A percentile compares a stretch with the other conserved stretches of the same genome.
Evolutionary conservation across 2,113 vertebrate species (phyloP).

Genomic region (Lampris megalopsis): DNA sequence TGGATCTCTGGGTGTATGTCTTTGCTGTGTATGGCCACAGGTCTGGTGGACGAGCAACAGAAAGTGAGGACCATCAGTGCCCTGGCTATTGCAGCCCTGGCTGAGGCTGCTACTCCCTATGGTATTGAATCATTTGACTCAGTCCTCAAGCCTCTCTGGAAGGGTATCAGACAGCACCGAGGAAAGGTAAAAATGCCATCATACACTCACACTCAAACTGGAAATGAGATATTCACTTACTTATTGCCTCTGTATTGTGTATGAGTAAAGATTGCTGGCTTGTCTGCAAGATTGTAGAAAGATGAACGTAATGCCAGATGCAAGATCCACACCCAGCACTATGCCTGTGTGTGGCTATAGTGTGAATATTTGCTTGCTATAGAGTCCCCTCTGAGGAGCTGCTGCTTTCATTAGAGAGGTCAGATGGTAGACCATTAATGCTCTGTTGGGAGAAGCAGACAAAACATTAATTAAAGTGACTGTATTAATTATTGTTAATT

Average conservation of each 20-base stretch:
- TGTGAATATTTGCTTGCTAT: slow-evolving; percentile 63
- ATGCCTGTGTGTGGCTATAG: slow-evolving; percentile 50
- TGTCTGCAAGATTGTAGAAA: not conserved
- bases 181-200: slow-evolving; percentile 88
- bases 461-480: not conserved
- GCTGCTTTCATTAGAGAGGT: slow-evolving; percentile 50
- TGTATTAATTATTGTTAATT: too few species aligned
- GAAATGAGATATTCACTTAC: too few species aligned
- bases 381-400: slow-evolving; percentile 33
- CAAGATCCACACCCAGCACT: slow-evolving; percentile 63
- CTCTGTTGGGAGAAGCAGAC: slow-evolving; percentile 47
- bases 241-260: too few species aligned
- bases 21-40: slow-evolving; percentile 69
- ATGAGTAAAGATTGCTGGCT: not conserved
- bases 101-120: slow-evolving; percentile 97
- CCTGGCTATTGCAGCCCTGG: slow-evolving; percentile 96
- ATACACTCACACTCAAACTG: too few species aligned
- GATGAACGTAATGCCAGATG: not conserved
- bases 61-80: slow-evolving; percentile 98
- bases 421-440: slow-evolving; percentile 15
- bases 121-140: slow-evolving; percentile 99
- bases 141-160: slow-evolving; percentile 97
- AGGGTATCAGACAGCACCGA: slow-evolving; percentile 98
- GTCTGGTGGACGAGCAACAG: slow-evolving; percentile 98
- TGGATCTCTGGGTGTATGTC: not conserved